Evolutionary conservation across 1,140 invertebrate species (phyloP).

Genomic region (Rhopalosiphum maidis): DNA sequence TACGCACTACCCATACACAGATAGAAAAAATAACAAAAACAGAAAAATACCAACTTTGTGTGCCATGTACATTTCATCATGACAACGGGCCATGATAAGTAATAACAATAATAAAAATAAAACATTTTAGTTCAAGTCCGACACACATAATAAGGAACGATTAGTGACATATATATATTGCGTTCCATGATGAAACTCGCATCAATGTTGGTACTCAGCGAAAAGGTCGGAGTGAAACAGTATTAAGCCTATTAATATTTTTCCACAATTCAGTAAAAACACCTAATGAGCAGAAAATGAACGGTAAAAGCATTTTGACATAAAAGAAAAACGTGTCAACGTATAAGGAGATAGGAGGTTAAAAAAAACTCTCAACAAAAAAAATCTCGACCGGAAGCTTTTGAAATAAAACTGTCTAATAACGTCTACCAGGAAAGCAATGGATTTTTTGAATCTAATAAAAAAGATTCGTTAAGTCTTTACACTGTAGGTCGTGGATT

Average conservation of each 20-base stretch:
- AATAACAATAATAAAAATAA: conserved; percentile 15
- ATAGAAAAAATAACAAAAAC: background rate
- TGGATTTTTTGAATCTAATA: conserved; percentile 32
- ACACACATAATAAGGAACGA: background rate
- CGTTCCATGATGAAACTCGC: background rate
- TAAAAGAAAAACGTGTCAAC: conserved; percentile 27
- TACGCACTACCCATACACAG: background rate
- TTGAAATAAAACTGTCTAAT: conserved; percentile 22
- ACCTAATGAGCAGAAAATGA: conserved; percentile 45
- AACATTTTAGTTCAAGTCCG: background rate
- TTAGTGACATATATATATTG: background rate
- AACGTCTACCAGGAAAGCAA: background rate
- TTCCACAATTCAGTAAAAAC: background rate
- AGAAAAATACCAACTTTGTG: background rate
- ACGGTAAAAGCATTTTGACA: conserved; percentile 50
- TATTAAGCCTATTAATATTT: conserved; percentile 26
- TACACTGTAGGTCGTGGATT: too few species aligned
- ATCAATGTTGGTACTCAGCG: background rate
- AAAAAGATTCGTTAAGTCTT: background rate
- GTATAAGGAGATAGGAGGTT: background rate
- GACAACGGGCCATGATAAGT: background rate
- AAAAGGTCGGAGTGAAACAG: background rate
- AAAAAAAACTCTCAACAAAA: conserved; percentile 26
- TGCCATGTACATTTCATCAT: background rate
- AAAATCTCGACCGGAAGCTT: conserved; percentile 26